phyloP scores from a whole-genome alignment of 2,797 vertebrate species.

The Periparus ater region DNA sequence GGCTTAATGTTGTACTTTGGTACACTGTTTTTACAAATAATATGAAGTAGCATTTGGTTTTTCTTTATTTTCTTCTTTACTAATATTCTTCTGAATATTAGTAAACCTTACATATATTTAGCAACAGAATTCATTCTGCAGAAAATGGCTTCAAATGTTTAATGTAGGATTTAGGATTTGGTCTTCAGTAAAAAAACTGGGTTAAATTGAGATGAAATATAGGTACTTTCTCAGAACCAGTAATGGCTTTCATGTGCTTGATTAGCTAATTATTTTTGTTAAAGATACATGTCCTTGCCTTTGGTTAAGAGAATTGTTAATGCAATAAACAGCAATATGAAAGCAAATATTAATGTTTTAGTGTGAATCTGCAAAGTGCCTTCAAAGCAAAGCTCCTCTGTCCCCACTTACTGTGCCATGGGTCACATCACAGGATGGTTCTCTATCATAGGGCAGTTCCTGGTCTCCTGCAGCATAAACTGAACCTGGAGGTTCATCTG shows the following conservation, averaged over 20 bases:
- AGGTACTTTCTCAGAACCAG: not conserved
- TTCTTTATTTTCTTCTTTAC: not conserved
- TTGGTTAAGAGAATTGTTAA: not conserved
- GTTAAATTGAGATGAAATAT: not conserved
- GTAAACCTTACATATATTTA: not conserved
- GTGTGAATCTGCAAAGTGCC: not conserved
- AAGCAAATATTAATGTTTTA: not conserved
- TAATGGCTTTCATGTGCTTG: not conserved
- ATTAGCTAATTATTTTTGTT: not conserved
- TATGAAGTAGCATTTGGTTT: not conserved
- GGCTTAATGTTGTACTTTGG: not conserved
- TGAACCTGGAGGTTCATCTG: not conserved
- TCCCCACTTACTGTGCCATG: not conserved
- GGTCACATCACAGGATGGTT: not conserved
- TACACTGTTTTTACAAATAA: not conserved
- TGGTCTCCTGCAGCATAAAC: not conserved
- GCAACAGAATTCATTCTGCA: not conserved
- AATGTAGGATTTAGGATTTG: not conserved
- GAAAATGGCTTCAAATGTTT: not conserved
- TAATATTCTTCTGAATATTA: not conserved
- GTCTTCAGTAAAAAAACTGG: not conserved
- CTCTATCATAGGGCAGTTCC: not conserved
- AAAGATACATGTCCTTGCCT: not conserved
- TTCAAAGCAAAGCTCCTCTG: not conserved
- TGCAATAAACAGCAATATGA: not conserved